Conservation (phyloP, 2,888 invertebrate genomes). For the Cenopis cana region DNA sequence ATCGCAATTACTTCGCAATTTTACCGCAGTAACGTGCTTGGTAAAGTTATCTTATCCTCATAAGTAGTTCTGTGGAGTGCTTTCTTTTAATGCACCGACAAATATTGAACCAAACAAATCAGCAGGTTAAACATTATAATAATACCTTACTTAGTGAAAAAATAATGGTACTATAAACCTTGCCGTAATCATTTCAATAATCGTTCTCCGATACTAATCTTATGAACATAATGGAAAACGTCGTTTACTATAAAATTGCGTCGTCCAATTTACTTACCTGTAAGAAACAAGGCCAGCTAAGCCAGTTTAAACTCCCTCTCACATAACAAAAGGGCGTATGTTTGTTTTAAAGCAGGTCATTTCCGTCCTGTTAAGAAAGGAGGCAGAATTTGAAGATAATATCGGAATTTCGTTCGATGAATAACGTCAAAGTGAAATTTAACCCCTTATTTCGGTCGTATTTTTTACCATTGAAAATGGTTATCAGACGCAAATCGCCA, state of each 20-base stretch:
- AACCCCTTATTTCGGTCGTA: slow-evolving; percentile 31
- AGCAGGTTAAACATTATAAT: too few species aligned
- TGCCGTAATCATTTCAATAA: slow-evolving; percentile 14
- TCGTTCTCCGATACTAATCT: slow-evolving; percentile 24
- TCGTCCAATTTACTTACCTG: slow-evolving; percentile 19
- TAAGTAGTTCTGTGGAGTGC: too few species aligned
- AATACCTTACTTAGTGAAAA: background rate
- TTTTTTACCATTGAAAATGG: too few species aligned
- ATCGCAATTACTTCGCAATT: too few species aligned
- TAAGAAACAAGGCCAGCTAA: slow-evolving; percentile 34
- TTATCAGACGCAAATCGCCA: too few species aligned
- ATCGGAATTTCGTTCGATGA: slow-evolving; percentile 32
- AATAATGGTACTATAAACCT: background rate
- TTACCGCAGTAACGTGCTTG: too few species aligned
- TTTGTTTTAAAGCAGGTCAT: background rate
- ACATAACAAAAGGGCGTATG: slow-evolving; percentile 10
- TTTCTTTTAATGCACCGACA: too few species aligned
- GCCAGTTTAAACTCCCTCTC: too few species aligned
- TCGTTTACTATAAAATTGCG: slow-evolving; percentile 29
- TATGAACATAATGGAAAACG: slow-evolving; percentile 27
- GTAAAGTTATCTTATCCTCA: too few species aligned
- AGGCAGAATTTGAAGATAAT: slow-evolving; percentile 32
- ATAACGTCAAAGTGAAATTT: slow-evolving; percentile 38
- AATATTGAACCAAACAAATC: too few species aligned
- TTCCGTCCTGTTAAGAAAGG: background rate